Evolutionary conservation across 2,113 vertebrate species (phyloP), one percentile per base, ranked within the genome.

Genomic region (Montifringilla adamsi): DNA sequence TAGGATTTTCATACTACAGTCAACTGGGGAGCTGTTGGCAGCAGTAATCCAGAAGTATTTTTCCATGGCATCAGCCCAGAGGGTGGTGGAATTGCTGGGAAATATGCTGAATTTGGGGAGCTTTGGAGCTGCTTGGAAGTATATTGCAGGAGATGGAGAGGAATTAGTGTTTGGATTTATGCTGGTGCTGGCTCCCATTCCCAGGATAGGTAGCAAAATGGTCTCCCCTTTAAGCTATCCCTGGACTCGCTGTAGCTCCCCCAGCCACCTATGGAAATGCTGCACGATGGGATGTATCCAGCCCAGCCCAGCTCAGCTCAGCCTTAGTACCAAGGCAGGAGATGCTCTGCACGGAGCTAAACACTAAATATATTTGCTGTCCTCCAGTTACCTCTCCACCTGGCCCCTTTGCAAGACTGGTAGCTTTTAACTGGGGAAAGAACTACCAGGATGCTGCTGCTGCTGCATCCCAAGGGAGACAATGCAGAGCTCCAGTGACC

Each of bases 271-370:
- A 22, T 66, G 47, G 80, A 76, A 69, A 55, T 53, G 30, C 59
- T 11, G 2, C 1, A 2, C 6, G 2, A 30, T 22, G 37, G 52
- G 44, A 39, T 4, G 2, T 11, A 18, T 72, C 27, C 6, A 3
- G 47, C 43, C 78, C 0, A 0, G 19, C 35, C 58, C 1, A 10
- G 21, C 24, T 31, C 5, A 2, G n/a, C 27, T 75, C 60, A 44
- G 28, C 53, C 68, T 43, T 15, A 58, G 20, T 39, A 56, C 46
- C 33, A 31, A 27, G 30, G 41, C 4, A 19, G 35, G 37, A 55
- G 23, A 35, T 27, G 14, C 50, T 69, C 37, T 74, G 31, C 4
- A 4, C 8, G 26, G 69, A 87, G 60, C 20, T 70, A 15, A 73
- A 77, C 15, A 26, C 7, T 41, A 30, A 58, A 67, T 0, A 1